phyloP scores from a whole-genome alignment of 1,140 invertebrate species.

The Dermatophagoides farinae region DNA sequence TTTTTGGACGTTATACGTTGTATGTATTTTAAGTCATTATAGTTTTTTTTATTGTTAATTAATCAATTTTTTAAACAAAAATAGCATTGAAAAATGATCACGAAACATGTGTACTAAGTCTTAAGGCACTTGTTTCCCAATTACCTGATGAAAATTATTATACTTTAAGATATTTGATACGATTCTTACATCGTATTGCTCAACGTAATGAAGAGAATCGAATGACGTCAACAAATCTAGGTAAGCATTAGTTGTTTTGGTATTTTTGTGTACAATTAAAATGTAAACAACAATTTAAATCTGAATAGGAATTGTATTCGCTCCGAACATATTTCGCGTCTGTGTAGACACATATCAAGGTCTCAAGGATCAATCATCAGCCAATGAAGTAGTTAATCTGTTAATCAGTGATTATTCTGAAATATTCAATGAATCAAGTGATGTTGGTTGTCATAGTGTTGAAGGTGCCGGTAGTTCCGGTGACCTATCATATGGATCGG shows the following conservation, averaged over 20 bases:
- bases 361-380: slow-evolving; percentile 27
- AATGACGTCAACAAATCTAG: slow-evolving; percentile 27
- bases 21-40: no score
- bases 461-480: not conserved
- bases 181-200: slow-evolving; percentile 27
- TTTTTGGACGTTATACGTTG: slow-evolving; percentile 23
- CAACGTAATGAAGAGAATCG: slow-evolving; percentile 26
- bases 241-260: not conserved
- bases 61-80: not conserved
- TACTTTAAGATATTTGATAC: slow-evolving; percentile 26
- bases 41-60: not conserved
- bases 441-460: not conserved
- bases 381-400: slow-evolving; percentile 27
- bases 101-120: slow-evolving; percentile 12
- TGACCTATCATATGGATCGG: not conserved
- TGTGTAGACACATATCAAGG: slow-evolving; percentile 21
- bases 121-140: slow-evolving; percentile 18
- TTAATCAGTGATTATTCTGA: slow-evolving; percentile 26
- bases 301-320: slow-evolving; percentile 27
- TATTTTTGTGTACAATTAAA: not conserved
- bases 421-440: slow-evolving; percentile 22
- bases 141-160: slow-evolving; percentile 25
- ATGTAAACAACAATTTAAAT: not conserved
- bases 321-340: slow-evolving; percentile 28
- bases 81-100: slow-evolving; percentile 7